Evolutionary conservation across 1,140 invertebrate species (phyloP).

Genomic region (Trichonephila clavata): DNA sequence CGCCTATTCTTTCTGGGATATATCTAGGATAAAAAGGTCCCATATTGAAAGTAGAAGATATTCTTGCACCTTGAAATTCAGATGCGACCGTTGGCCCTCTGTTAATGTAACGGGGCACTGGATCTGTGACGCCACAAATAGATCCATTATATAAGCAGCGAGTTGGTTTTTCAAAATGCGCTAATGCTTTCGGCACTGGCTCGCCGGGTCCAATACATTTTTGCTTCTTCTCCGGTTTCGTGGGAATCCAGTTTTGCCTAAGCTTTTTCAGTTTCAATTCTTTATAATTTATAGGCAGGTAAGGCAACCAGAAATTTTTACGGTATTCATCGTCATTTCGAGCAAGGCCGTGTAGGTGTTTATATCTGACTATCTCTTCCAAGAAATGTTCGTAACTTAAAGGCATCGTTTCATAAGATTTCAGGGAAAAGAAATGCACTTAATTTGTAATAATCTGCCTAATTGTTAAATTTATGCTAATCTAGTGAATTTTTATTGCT

Average conservation of each 20-base stretch:
- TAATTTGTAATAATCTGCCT: too few relatives aligned
- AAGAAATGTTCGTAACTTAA: constrained; percentile 35
- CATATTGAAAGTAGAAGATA: background rate
- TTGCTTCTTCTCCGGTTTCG: background rate
- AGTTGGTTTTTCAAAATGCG: background rate
- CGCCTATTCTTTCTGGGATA: background rate
- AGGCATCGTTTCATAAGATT: background rate
- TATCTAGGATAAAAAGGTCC: background rate
- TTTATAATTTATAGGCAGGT: background rate
- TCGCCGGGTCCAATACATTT: background rate
- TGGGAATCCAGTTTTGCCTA: background rate
- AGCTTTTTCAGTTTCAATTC: background rate
- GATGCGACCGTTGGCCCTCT: background rate
- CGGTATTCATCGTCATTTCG: constrained; percentile 53
- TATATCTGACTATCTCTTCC: constrained; percentile 18
- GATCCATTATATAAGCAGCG: background rate
- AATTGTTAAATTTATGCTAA: too few relatives aligned
- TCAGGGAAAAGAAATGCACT: background rate
- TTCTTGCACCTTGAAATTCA: constrained; percentile 57
- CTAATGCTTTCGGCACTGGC: background rate
- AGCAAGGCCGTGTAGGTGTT: background rate
- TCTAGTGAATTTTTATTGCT: background rate
- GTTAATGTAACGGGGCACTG: constrained; percentile 24
- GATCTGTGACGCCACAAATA: background rate
- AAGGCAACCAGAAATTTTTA: constrained; percentile 39